Base-by-base conservation (phyloP, 2,113 vertebrate genomes). In the Cyprinodon brontotheroides region DNA sequence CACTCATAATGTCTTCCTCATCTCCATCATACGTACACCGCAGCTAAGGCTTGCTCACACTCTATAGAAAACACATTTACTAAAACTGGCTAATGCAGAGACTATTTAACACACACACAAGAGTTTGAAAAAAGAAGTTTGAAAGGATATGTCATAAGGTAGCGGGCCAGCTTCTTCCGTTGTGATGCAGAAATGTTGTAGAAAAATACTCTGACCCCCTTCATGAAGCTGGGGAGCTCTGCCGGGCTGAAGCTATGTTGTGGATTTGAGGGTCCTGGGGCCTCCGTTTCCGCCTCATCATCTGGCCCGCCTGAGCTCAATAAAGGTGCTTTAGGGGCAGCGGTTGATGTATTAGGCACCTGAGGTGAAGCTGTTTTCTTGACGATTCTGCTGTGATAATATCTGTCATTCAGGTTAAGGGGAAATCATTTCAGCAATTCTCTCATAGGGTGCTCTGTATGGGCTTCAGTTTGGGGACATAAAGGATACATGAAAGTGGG, bases 401-500 rank as follows among this genome's bases (percentile, higher is more conserved):
- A 95, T 87, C 94, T 95, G 80, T 43, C 61, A 48, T 45, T 40
- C 6, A 17, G 11, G 79, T 93, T 81, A 86, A 93, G 78, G 59
- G 14, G 40, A 68, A 75, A 65, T 20, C 1, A 15, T 12, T 11
- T 11, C 1, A 39, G 68, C 4, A 47, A 66, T 48, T 3, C 17
- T 14, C 7, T 2, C n/a, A 29, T 29, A 29, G 29, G 29, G 29
- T 14, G 17, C 22, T 65, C 14, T 12, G 60, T 7, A 2, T 12
- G 4, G 29, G n/a, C 4, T 22, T 6, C 14, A 5, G 50, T 8
- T 3, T 3, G 50, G 50, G 60, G 68, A 57, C 15, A 1, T 4
- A 92, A 94, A 86, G 37, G 96, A 97, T 97, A 98, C 96, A 98
- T 91, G 74, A 93, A 96, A 0, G 96, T 97, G n/a, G 95, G 92